Percentiles rank a stretch among this genome's conserved stretches.
phyloP scores from a whole-genome alignment of 2,113 vertebrate species.

The Guaruba guarouba region DNA sequence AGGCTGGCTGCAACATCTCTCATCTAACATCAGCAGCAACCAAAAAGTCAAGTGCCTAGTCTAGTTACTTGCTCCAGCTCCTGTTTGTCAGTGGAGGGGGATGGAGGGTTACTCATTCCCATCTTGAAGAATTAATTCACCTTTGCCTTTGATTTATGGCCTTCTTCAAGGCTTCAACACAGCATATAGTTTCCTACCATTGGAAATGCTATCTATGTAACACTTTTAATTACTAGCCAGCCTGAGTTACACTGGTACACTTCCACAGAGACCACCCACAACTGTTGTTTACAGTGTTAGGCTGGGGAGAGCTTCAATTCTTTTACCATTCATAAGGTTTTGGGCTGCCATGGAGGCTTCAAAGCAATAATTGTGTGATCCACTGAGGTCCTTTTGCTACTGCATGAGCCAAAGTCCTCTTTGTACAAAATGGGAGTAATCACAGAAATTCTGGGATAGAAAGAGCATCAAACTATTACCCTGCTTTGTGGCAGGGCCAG shows the following conservation, averaged over 20 bases:
- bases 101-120: neutral
- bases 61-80: neutral
- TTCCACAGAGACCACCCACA: neutral
- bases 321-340: neutral
- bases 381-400: neutral
- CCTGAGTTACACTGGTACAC: neutral
- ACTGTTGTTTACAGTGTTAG: neutral
- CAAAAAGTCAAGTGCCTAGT: neutral
- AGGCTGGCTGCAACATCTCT: neutral
- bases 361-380: neutral
- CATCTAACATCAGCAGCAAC: neutral
- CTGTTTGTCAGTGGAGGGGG: neutral
- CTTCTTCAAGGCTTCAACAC: neutral
- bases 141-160: neutral
- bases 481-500: constrained; percentile 26
- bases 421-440: neutral
- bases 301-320: neutral
- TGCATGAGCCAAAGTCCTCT: neutral
- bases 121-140: neutral
- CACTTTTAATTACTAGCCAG: neutral
- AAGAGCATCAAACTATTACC: neutral
- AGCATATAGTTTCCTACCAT: neutral
- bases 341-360: neutral
- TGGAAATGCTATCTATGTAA: neutral
- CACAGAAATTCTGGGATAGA: neutral